phyloP scores from a whole-genome alignment of 2,113 vertebrate species.

The Psophia crepitans region DNA sequence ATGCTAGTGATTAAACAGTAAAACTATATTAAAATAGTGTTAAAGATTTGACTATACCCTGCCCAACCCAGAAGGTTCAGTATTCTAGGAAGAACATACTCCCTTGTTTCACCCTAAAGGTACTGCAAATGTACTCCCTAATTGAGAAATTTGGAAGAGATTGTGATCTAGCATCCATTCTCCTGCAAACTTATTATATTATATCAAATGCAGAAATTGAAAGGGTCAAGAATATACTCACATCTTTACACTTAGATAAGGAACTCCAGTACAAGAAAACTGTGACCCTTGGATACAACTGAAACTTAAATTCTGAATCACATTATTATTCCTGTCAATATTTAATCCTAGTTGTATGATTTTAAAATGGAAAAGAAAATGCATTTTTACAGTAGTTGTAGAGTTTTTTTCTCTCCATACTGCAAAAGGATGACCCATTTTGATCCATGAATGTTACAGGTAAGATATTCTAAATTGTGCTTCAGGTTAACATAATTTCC shows the following conservation, averaged over 20 bases:
- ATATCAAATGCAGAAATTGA: background rate
- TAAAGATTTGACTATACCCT: background rate
- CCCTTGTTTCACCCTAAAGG: background rate
- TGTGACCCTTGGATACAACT: background rate
- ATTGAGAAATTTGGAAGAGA: background rate
- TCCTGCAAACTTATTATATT: background rate
- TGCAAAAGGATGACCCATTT: background rate
- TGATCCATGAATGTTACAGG: background rate
- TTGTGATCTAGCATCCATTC: background rate
- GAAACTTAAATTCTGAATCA: background rate
- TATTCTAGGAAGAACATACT: background rate
- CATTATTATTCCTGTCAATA: background rate
- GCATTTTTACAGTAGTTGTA: background rate
- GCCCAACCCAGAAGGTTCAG: accelerated
- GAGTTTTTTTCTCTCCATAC: background rate
- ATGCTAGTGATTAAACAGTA: slow-evolving; percentile 3
- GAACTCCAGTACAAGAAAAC: background rate
- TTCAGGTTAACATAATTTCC: background rate
- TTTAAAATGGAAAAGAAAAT: background rate
- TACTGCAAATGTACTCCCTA: background rate
- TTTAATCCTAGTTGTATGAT: background rate
- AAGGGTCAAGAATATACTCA: background rate
- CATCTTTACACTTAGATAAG: background rate
- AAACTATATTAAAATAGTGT: background rate
- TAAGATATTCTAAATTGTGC: background rate